Evolutionary conservation across 2,888 invertebrate species (phyloP).

Genomic region (Drosophila niveifrons): DNA sequence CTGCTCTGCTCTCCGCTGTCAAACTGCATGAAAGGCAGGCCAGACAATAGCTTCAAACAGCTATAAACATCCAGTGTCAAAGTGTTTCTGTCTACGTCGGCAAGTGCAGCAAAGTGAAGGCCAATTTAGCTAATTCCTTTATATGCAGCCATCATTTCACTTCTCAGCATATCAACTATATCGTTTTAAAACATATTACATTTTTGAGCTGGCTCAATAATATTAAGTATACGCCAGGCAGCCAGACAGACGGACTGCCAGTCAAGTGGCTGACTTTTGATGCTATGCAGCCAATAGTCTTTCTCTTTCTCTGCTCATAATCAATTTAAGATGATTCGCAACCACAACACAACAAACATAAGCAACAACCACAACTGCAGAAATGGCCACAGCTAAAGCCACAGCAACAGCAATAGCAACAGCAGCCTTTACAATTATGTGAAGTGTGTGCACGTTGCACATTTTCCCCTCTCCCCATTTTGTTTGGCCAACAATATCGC

Average conservation of each 20-base stretch:
- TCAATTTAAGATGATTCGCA: slow-evolving; percentile 68
- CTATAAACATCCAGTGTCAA: slow-evolving; percentile 13
- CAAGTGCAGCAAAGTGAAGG: neutral
- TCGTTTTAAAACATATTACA: slow-evolving; percentile 42
- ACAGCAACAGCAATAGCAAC: slow-evolving; percentile 17
- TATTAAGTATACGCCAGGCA: slow-evolving; percentile 42
- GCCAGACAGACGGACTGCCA: neutral
- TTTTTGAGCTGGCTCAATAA: slow-evolving; percentile 20
- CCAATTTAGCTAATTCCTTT: neutral
- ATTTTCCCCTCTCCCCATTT: slow-evolving; percentile 28
- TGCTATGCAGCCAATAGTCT: slow-evolving; percentile 34
- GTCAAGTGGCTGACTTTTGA: slow-evolving; percentile 17
- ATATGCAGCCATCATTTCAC: neutral
- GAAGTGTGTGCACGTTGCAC: slow-evolving; percentile 56
- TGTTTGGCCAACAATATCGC: slow-evolving; percentile 27
- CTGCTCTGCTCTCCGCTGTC: neutral
- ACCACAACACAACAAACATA: slow-evolving; percentile 32
- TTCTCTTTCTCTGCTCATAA: slow-evolving; percentile 50
- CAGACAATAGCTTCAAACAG: slow-evolving; percentile 8
- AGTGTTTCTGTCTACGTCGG: neutral
- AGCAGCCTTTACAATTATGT: slow-evolving; percentile 54
- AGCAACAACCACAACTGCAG: slow-evolving; percentile 4
- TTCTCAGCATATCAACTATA: slow-evolving; percentile 36
- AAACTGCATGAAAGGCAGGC: slow-evolving; percentile 1
- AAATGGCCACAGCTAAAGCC: slow-evolving; percentile 1